A percentile compares a stretch with the other conserved stretches of the same genome.
phyloP scores from a whole-genome alignment of 2,888 invertebrate genomes.

The Drosophila koepferae region DNA sequence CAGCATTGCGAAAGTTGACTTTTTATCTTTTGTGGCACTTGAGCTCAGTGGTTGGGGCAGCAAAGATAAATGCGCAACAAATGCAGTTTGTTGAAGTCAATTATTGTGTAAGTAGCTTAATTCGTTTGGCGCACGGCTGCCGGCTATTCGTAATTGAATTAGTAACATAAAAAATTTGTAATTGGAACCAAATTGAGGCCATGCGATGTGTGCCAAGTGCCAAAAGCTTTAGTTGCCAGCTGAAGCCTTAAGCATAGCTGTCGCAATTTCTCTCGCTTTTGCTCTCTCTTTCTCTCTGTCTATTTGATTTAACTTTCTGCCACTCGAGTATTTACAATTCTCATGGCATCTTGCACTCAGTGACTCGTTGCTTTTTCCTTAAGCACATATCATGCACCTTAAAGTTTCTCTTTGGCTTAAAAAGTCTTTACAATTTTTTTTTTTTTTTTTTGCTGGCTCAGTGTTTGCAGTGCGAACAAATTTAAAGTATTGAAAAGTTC shows the following conservation, averaged over 20 bases:
- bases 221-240: neutral
- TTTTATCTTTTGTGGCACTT: conserved; percentile 70
- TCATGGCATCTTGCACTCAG: neutral
- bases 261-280: neutral
- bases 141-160: conserved; percentile 48
- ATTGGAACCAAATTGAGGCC: conserved; percentile 41
- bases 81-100: conserved; percentile 78
- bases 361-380: neutral
- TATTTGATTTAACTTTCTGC: neutral
- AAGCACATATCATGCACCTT: conserved; percentile 9
- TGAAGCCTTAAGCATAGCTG: neutral
- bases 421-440: neutral
- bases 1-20: conserved; percentile 60
- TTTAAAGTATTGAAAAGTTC: conserved; percentile 46
- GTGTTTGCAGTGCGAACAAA: conserved; percentile 16
- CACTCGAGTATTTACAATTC: neutral
- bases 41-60: conserved; percentile 39
- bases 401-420: conserved; percentile 10
- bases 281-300: neutral
- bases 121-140: conserved; percentile 44
- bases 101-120: conserved; percentile 77
- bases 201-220: conserved; percentile 14
- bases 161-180: conserved; percentile 44
- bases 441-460: neutral
- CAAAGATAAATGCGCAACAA: conserved; percentile 76